Conservation (phyloP, 1,140 invertebrate genomes). For the Drosophila arizonae region DNA sequence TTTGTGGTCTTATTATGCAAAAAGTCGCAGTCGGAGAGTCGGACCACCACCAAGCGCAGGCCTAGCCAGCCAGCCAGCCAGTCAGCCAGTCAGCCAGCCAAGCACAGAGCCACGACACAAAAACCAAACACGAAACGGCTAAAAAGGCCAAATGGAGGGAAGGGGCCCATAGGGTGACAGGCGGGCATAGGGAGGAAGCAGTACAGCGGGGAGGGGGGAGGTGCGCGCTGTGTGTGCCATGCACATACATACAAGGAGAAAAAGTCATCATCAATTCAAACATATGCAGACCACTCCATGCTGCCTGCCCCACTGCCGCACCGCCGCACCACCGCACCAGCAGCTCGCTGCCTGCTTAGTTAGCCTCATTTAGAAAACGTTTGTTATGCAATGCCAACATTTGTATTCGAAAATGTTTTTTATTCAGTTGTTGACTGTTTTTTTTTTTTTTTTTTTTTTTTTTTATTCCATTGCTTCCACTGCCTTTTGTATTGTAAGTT, state of each 20-base stretch:
- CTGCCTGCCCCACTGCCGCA: neutral
- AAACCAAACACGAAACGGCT: slow-evolving; percentile 79
- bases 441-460: slow-evolving; percentile 31
- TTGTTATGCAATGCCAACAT: slow-evolving; percentile 83
- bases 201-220: neutral
- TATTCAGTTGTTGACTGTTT: slow-evolving; percentile 80
- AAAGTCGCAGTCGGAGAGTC: slow-evolving; percentile 53
- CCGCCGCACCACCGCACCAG: slow-evolving; percentile 4
- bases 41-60: slow-evolving; percentile 63
- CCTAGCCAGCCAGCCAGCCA: slow-evolving; percentile 37
- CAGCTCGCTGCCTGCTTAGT: slow-evolving; percentile 64
- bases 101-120: slow-evolving; percentile 57
- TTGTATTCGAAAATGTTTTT: slow-evolving; percentile 82
- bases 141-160: slow-evolving; percentile 41
- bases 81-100: slow-evolving; percentile 32
- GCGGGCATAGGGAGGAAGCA: neutral
- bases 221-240: neutral
- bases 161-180: neutral
- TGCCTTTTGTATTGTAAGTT: slow-evolving; percentile 52
- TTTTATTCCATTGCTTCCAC: neutral
- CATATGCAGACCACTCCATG: slow-evolving; percentile 71
- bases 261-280: slow-evolving; percentile 81
- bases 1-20: slow-evolving; percentile 80
- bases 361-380: slow-evolving; percentile 83
- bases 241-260: slow-evolving; percentile 59